phyloP scores from a whole-genome alignment of 1,140 invertebrate genomes.

The Lepidurus couesii region DNA sequence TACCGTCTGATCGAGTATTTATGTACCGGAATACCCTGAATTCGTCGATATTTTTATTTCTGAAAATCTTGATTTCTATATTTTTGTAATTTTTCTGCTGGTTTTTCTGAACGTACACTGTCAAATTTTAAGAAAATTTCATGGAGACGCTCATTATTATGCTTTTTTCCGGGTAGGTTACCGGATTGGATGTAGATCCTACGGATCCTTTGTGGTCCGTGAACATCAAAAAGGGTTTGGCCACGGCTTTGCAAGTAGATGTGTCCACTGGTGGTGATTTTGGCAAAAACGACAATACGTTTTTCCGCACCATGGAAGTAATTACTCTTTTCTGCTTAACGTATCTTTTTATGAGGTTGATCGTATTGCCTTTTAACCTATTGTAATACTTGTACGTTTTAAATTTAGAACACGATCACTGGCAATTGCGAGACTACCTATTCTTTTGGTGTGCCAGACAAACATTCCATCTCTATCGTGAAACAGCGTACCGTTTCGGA shows the following conservation, averaged over 20 bases:
- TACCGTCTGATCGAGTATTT: too few species aligned
- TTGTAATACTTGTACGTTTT: background rate
- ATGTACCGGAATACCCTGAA: too few species aligned
- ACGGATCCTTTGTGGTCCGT: conserved; percentile 35
- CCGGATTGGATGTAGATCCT: conserved; percentile 32
- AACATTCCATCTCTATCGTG: conserved; percentile 28
- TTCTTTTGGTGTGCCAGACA: conserved; percentile 33
- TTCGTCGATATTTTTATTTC: background rate
- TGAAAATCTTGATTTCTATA: background rate
- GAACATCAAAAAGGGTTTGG: conserved; percentile 35
- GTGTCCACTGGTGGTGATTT: conserved; percentile 29
- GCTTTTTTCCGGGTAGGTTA: background rate
- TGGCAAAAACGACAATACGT: conserved; percentile 31
- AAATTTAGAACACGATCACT: conserved; percentile 31
- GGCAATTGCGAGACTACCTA: conserved; percentile 35
- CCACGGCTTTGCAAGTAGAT: conserved; percentile 32
- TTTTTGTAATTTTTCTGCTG: background rate
- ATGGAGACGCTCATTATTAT: background rate
- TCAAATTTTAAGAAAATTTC: background rate
- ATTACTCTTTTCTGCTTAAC: background rate
- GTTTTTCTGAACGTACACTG: background rate
- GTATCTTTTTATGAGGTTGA: background rate
- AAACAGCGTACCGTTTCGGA: conserved; percentile 30
- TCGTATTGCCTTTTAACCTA: background rate
- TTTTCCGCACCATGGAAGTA: conserved; percentile 31